phyloP scores from a whole-genome alignment of 2,113 vertebrate species.

The Conger conger region DNA sequence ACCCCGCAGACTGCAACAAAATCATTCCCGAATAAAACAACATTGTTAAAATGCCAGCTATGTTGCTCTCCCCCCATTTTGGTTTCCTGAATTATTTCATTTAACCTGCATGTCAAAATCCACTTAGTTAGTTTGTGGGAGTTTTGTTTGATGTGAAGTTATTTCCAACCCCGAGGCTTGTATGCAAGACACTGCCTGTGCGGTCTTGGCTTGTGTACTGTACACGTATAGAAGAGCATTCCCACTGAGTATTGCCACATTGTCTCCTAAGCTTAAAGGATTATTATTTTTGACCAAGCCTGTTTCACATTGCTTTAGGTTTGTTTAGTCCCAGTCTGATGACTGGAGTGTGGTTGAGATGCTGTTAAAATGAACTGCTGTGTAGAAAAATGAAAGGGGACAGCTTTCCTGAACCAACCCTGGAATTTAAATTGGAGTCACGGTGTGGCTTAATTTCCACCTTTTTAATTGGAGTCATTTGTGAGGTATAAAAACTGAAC shows the following conservation, averaged over 20 bases:
- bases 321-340: not conserved
- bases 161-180: not conserved
- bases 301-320: not conserved
- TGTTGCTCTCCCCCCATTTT: not conserved
- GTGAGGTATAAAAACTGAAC: not conserved
- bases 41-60: slow-evolving; percentile 22
- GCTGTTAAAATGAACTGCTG: no score
- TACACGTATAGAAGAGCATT: not conserved
- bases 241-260: not conserved
- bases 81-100: not conserved
- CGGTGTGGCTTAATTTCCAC: not conserved
- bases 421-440: not conserved
- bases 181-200: not conserved
- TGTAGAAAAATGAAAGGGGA: slow-evolving; percentile 24
- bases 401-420: slow-evolving; percentile 55
- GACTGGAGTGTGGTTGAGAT: not conserved
- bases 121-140: not conserved
- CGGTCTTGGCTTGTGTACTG: not conserved
- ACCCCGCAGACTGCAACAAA: slow-evolving; percentile 42
- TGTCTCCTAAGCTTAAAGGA: not conserved
- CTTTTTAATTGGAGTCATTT: not conserved
- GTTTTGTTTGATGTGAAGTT: not conserved
- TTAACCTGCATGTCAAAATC: not conserved
- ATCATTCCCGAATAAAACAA: slow-evolving; percentile 1
- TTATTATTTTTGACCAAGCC: not conserved